A percentile compares a stretch with the other conserved stretches of the same genome.
Evolutionary conservation across 2,797 vertebrate species (phyloP).

Genomic region (Eulemur coronatus): DNA sequence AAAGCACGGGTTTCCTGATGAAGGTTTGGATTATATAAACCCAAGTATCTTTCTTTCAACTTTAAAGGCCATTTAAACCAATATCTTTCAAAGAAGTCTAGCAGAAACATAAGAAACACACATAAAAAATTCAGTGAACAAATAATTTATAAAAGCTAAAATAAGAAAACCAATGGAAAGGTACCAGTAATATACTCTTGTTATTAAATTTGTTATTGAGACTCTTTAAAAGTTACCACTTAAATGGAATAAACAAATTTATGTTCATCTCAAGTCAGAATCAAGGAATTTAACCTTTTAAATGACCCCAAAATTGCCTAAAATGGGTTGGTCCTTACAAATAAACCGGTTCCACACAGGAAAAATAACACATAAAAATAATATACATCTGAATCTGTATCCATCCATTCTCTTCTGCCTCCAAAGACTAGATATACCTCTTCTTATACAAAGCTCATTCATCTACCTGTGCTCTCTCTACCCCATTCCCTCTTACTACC

Average conservation of each 20-base stretch:
- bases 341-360: not conserved
- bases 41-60: not conserved
- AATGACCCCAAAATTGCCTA: not conserved
- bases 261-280: conserved; percentile 31
- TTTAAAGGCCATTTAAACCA: conserved; percentile 35
- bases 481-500: not conserved
- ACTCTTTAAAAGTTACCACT: not conserved
- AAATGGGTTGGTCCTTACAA: not conserved
- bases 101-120: conserved; percentile 21
- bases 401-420: not conserved
- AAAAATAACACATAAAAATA: conserved; percentile 37
- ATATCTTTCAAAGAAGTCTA: conserved; percentile 21
- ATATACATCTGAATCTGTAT: not conserved
- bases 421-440: not conserved
- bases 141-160: not conserved
- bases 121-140: conserved; percentile 12
- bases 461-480: not conserved
- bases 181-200: conserved; percentile 8
- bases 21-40: conserved; percentile 10
- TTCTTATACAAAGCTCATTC: not conserved
- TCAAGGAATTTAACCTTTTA: conserved; percentile 8
- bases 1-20: not conserved
- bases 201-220: not conserved
- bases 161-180: conserved; percentile 20
- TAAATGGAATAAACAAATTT: conserved; percentile 17